Percentiles rank a stretch among this genome's conserved stretches.
Evolutionary conservation across 1,140 invertebrate genomes (phyloP).

Genomic region (Zaprionus inermis): DNA sequence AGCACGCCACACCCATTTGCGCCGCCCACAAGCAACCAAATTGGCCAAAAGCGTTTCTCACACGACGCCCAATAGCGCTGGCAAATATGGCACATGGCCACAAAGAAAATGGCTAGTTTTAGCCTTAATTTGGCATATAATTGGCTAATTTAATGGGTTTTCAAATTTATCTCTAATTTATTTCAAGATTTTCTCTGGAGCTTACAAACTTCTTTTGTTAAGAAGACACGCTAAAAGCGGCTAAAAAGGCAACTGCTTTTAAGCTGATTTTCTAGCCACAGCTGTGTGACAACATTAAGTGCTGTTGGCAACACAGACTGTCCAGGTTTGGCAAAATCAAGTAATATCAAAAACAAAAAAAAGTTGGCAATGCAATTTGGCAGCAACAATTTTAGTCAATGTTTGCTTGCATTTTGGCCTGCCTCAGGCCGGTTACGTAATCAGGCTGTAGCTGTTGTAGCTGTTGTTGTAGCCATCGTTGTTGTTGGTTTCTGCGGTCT

Average conservation of each 20-base stretch:
- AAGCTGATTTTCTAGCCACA: background rate
- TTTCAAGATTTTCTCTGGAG: background rate
- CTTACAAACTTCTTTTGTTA: background rate
- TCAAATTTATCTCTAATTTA: background rate
- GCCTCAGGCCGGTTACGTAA: slow-evolving; percentile 62
- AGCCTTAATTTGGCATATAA: background rate
- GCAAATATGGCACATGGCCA: background rate
- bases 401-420: slow-evolving; percentile 37
- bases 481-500: slow-evolving; percentile 22
- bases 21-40: slow-evolving; percentile 7
- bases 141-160: background rate
- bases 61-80: slow-evolving; percentile 16
- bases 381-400: slow-evolving; percentile 39
- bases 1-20: slow-evolving; percentile 34
- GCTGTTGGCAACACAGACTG: background rate
- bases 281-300: background rate
- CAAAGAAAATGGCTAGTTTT: background rate
- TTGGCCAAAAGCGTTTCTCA: slow-evolving; percentile 32
- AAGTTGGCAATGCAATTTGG: slow-evolving; percentile 55
- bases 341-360: slow-evolving; percentile 6
- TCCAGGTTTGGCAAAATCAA: background rate
- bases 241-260: background rate
- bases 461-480: slow-evolving; percentile 32
- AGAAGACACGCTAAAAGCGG: background rate
- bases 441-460: slow-evolving; percentile 24